phyloP scores from a whole-genome alignment of 2,113 vertebrate genomes.

The Rattus rattus region DNA sequence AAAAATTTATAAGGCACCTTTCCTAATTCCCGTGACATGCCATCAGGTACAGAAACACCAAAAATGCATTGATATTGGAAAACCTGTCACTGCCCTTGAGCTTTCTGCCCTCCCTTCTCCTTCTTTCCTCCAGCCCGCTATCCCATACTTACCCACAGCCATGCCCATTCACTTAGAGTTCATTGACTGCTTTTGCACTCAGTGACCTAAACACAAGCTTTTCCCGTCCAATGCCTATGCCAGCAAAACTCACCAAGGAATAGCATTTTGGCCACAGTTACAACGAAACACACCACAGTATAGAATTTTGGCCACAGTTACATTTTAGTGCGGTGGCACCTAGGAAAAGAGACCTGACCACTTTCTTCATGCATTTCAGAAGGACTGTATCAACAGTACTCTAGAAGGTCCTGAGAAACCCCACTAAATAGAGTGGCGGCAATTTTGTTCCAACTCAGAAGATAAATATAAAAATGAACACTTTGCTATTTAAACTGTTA shows the following conservation, averaged over 20 bases:
- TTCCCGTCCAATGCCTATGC: not conserved
- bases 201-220: not conserved
- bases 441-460: not conserved
- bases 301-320: not conserved
- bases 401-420: not conserved
- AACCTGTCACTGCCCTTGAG: not conserved
- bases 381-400: not conserved
- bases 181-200: not conserved
- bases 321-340: not conserved
- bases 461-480: not conserved
- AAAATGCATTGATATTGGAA: not conserved
- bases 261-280: not conserved
- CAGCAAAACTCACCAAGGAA: not conserved
- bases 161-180: not conserved
- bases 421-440: not conserved
- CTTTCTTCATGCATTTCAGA: not conserved
- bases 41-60: slow-evolving; percentile 80
- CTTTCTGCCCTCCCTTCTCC: not conserved
- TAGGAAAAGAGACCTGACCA: not conserved
- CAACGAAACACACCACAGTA: not conserved
- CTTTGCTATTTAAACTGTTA: not conserved
- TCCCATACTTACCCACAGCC: fast-evolving
- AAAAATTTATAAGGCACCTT: slow-evolving; percentile 80
- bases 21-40: slow-evolving; percentile 81
- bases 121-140: not conserved